Base-by-base conservation (phyloP, 64 coral and sea anemone species). In the Astreopora myriophthalma region DNA sequence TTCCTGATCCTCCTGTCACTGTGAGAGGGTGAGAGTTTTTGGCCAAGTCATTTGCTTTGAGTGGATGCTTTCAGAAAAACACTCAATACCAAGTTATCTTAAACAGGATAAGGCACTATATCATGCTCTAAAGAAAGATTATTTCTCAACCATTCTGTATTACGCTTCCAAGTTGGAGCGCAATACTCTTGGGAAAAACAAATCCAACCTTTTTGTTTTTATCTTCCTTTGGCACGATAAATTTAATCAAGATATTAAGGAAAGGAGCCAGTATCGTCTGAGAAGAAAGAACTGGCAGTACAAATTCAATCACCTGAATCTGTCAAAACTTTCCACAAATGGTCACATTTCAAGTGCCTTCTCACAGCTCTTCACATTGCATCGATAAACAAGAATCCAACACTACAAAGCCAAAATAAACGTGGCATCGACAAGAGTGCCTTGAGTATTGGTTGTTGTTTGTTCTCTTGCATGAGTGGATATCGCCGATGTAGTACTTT, bases 321-420 rank as follows among this genome's bases (percentile, higher is more conserved):
- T 6, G 3, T 34, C 22, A 57, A 8, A 60, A 57, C 51, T 32
- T 62, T 22, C 57, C 79, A 36, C 31, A 32, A 29, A 83, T 34
- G 79, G 13, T 25, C 22, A 63, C 22, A 22, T 32, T 83, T 83
- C 23, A 37, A 83, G 79, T 65, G 31, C 52, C 55, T 83, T 64
- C 58, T 83, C 26, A 38, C n/a, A 29, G 31, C 79, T 39, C 77
- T 81, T 61, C 14, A 60, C 49, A 62, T 30, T 37, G 77, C 49
- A 81, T 61, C n/a, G 52, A 33, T 64, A 10, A 12, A 64, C 32
- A 37, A 63, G 32, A 65, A 36, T 24, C 19, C 33, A 31, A 37
- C 57, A 83, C 55, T 83, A 65, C 79, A 83, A 83, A 83, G 64
- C 34, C 2, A 83, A 83, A 83, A 83, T 83, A 83, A 83, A 83